A percentile compares a stretch with the other conserved stretches of the same genome.
These are phyloP conservation scores for Menidia beryllina DNA, from an alignment of 2,113 vertebrate species.

Conservation along the genomic window DNA sequence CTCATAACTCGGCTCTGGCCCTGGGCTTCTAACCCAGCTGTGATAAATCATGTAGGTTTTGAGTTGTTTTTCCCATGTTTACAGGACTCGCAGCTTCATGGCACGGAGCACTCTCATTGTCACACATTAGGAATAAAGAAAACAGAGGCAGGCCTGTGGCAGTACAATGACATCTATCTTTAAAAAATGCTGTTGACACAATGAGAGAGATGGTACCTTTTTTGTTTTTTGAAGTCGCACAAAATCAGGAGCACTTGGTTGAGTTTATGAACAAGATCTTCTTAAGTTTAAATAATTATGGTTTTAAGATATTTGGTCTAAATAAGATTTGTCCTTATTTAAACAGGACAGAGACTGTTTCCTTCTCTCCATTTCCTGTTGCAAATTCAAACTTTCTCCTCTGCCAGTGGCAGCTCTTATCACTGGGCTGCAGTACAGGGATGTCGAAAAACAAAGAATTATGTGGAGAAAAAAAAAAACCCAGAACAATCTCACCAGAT, in stretches of 20 bases:
- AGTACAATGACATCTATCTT: conserved; percentile 55
- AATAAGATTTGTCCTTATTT: background rate
- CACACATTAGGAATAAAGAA: conserved; percentile 20
- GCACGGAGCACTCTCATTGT: conserved; percentile 3
- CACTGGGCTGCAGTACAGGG: background rate
- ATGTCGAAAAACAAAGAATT: background rate
- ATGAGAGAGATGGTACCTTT: conserved; percentile 1
- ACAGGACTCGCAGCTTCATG: conserved; percentile 29
- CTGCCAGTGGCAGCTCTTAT: background rate
- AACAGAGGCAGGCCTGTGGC: conserved; percentile 34
- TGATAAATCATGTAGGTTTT: conserved; percentile 46
- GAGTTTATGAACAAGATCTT: background rate
- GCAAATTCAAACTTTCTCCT: background rate
- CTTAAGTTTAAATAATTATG: background rate
- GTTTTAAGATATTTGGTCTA: background rate
- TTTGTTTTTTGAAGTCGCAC: background rate
- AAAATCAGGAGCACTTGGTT: background rate
- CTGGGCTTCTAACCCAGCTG: conserved; percentile 39
- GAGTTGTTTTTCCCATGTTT: conserved; percentile 49
- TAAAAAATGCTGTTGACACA: conserved; percentile 26
- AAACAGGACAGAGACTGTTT: background rate
- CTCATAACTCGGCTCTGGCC: conserved; percentile 55
- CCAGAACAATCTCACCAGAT: background rate
- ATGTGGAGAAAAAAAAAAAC: background rate
- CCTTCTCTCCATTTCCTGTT: background rate